Base-by-base conservation (phyloP, 2,888 invertebrate species). In the Xanthostigma xanthostigma region DNA sequence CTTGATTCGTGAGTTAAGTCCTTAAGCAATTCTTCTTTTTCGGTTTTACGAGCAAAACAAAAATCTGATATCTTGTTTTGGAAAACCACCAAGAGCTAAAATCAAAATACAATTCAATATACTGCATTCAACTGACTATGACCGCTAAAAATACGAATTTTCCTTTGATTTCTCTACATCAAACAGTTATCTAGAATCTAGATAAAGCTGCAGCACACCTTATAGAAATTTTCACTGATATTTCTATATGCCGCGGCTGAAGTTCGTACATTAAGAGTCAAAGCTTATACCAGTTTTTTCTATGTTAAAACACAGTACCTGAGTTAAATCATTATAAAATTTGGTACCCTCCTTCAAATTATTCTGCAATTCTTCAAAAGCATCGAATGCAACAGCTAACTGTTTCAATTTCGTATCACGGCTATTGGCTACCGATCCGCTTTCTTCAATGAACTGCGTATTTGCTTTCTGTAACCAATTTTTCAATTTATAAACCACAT, bases 61-160 rank as follows among this genome's bases (percentile, higher is more conserved):
- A 89, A 97, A 73, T 99, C 98, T 8, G 87, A 84, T 52, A 97
- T 90, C 71, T 97, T 97, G 70, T 89, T 94, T 75, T 98, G 98
- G 72, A 95, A 92, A 49, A 85, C 84, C 13, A 97, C 82, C 63
- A 98, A 72, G 59, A 98, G 70, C 76, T 94, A 76, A 46, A 62
- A 62, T 53, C 36, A 54, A 53, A 52, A 45, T 44, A 34, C 49
- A 17, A 10, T 36, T 40, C 10, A 45, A 39, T 44, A 14, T 12
- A 36, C 38, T 13, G 8, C 27, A 3, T 27, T 27, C 27, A 27
- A 27, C 6, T 27, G 5, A 27, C 27, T 6, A 27, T 27, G 27
- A 27, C 27, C 6, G 27, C 27, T 27, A 27, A 27, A 27, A 27
- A 27, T 6, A 27, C 3, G 1, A 27, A 27, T 27, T 27, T 27